Evolutionary conservation across 2,888 invertebrate species (phyloP).

Genomic region (Pyrgus malvae): DNA sequence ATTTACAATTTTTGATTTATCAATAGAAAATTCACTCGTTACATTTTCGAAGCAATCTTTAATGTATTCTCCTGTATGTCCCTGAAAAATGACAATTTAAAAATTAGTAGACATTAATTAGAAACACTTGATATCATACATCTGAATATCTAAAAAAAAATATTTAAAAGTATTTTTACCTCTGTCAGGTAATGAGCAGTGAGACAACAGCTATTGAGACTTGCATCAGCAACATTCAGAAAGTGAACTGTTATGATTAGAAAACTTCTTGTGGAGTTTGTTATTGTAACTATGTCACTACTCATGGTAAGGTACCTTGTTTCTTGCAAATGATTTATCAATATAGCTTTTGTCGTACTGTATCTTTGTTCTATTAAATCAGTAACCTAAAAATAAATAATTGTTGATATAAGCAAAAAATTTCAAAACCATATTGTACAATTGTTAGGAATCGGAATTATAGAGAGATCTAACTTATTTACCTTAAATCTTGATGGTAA

Average conservation of each 20-base stretch:
- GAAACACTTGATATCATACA: too few relatives aligned
- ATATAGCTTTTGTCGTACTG: conserved; percentile 14
- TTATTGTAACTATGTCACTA: conserved; percentile 11
- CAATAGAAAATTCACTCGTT: too few relatives aligned
- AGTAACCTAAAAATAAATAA: conserved; percentile 7
- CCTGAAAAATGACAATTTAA: too few relatives aligned
- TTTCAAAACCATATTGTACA: conserved; percentile 16
- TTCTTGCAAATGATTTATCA: conserved; percentile 13
- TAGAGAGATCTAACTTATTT: conserved; percentile 18
- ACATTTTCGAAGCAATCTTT: too few relatives aligned
- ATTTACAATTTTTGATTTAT: too few relatives aligned
- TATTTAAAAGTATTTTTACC: neutral
- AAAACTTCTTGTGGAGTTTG: conserved; percentile 11
- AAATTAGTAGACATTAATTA: too few relatives aligned
- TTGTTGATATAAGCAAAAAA: conserved; percentile 1
- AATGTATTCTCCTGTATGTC: too few relatives aligned
- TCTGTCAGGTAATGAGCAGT: neutral
- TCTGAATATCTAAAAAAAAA: too few relatives aligned
- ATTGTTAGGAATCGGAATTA: conserved; percentile 14
- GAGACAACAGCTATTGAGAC: conserved; percentile 8
- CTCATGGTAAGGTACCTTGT: conserved; percentile 3
- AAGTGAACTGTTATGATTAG: conserved; percentile 6
- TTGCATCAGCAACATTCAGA: conserved; percentile 8
- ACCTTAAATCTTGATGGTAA: conserved; percentile 4
- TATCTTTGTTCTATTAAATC: neutral